Base-by-base conservation (phyloP, 1,140 invertebrate genomes). In the Bradysia coprophila region DNA sequence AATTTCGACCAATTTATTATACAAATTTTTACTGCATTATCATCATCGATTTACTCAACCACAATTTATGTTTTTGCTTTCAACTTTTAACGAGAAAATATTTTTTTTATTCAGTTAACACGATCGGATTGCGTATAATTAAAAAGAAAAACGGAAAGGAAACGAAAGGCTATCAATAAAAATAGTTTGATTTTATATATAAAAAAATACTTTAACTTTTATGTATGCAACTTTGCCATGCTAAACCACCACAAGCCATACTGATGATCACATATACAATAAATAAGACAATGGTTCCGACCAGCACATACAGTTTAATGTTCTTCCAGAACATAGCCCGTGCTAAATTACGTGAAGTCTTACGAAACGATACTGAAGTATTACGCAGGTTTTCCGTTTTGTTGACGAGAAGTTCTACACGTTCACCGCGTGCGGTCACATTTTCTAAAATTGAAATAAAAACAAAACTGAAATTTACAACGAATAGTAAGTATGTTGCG, bases 311-410 rank as follows among this genome's bases (percentile, higher is more conserved):
- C 51, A 93, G 68, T 59, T 92, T 92, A 2, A 93, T 73, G 59
- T 92, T 93, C 62, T 92, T 92, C 87, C 87, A 92, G 62, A 89
- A 94, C 57, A 93, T 68, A 16, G 83, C 80, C 19, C 86, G 67
- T 34, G 88, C 84, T 15, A 95, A 61, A 47, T 81, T 87, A 52
- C 86, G 71, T 49, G 88, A 90, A 1, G 78, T 81, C 50, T 78
- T 81, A 50, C 82, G 78, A 61, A 92, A 94, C 37, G 82, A 75
- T 2, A 91, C 76, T 11, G 88, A 86, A 63, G 76, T 81, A 43
- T 78, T 75, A 52, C 74, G 81, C 37, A 95, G 69, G 63, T 88
- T 88, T 60, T 92, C 86, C 37, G 90, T 83, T 68, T 92, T 93
- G 56, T 90, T 80, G 4, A 93, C 78, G 20, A 95, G 68, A 6